Conservation (phyloP, 2,797 vertebrate genomes). For the Micrastur ruficollis region DNA sequence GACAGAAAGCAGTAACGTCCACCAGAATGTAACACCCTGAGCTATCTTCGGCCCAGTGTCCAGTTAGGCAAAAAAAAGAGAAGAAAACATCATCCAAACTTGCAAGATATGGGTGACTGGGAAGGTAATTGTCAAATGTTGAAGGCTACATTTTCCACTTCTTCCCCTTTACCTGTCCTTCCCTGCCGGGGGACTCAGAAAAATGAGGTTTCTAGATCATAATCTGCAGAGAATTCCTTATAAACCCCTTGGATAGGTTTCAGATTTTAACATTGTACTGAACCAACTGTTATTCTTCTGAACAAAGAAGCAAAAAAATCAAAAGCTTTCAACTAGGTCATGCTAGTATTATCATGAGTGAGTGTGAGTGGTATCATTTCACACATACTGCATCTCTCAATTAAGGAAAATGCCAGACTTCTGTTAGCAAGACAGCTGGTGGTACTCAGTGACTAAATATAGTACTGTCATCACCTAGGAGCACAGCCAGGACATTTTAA, state of each 20-base stretch:
- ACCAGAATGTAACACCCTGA: background rate
- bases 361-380: slow-evolving; percentile 68
- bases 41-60: background rate
- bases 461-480: slow-evolving; percentile 70
- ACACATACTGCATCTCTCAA: slow-evolving; percentile 69
- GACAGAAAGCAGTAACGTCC: background rate
- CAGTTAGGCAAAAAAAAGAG: background rate
- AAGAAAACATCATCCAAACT: background rate
- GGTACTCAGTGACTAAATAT: slow-evolving; percentile 69
- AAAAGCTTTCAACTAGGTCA: slow-evolving; percentile 67
- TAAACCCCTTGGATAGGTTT: slow-evolving; percentile 39
- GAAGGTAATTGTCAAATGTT: background rate
- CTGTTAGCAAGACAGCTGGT: slow-evolving; percentile 72
- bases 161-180: background rate
- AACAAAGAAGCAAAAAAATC: slow-evolving; percentile 37
- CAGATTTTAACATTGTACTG: slow-evolving; percentile 37
- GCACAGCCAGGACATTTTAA: slow-evolving; percentile 58
- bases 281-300: slow-evolving; percentile 53
- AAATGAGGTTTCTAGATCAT: slow-evolving; percentile 38
- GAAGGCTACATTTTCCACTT: background rate
- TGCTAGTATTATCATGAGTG: slow-evolving; percentile 65
- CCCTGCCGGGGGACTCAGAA: background rate
- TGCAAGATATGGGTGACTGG: background rate
- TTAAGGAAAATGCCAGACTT: slow-evolving; percentile 70
- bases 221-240: slow-evolving; percentile 30